Evolutionary conservation across 2,113 vertebrate species (phyloP), one percentile per base, ranked within the genome.

Genomic region (Lanius ludovicianus): DNA sequence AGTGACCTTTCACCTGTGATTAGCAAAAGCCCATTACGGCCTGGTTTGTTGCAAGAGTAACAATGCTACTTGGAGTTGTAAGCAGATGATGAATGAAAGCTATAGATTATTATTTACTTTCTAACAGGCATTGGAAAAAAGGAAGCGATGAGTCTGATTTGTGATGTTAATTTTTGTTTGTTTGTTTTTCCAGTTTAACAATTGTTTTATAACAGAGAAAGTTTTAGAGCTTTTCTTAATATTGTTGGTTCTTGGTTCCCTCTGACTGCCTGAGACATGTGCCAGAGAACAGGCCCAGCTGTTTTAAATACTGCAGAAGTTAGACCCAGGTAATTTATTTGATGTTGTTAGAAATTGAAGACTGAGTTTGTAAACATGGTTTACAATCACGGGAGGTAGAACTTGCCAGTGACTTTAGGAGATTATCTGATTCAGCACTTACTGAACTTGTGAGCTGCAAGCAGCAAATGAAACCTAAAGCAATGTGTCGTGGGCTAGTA

Each of bases 1-100:
- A 70, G 79, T 90, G 60, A 95, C 85, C 92, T 95, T 96, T 97
- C 91, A 96, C 86, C 89, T 89, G 84, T 78, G 84, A 92, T 95
- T 93, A 93, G 85, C 77, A 87, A 87, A 89, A 90, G 69, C 77
- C 81, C 76, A 44, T 63, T 89, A 89, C 33, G 2, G 64, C 76
- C 56, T 59, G 64, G 88, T 90, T 95, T 19, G 2, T 90, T 91
- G 89, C 65, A 90, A 33, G 92, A 87, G 57, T 94, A 95, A 90
- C 90, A 92, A 47, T 69, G 68, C 46, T 96, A 10, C 95, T 89
- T 55, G 47, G 87, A 57, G 79, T 70, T 86, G 93, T 64, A 87
- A 90, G 69, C 69, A 87, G 88, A 65, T 80, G 55, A 71, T 77
- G 82, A 85, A 70, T 85, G 94, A 93, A 89, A 87, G 89, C 47